Base-by-base conservation (phyloP, 2,797 vertebrate genomes). In the Bufotes viridis region DNA sequence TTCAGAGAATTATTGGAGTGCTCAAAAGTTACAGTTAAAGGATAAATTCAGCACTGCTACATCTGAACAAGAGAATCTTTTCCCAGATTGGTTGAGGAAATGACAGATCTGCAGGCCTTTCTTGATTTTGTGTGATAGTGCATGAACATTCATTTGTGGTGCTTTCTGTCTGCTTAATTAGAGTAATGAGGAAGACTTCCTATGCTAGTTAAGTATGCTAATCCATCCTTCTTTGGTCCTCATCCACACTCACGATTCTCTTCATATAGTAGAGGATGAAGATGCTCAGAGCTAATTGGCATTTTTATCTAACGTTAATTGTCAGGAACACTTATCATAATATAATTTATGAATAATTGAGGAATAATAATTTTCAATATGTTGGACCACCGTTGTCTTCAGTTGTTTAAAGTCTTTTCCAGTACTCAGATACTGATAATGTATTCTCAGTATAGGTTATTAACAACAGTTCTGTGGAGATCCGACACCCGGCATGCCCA, bases 161-260 rank as follows among this genome's bases (percentile, higher is more conserved):
- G 60, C 22, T 20, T 61, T 63, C 60, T 81, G 58, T 81, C 79
- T 81, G 57, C 29, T 42, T 81, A 81, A 81, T 81, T 81, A 63
- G 11, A 5, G n/a, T 65, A 81, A 65, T 49, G 20, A 81, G 22
- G 7, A 81, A 49, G 58, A n/a, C 26, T 63, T 63, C 3, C 79
- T 29, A 81, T 63, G 58, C 34, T 81, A 81, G 63, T 49, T 49
- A 81, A 42, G 29, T 63, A 81, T 81, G 79, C 79, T 51, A 65
- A 81, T 81, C 20, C 12, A 49, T 34, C 20, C 34, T 24, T 24
- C 13, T 65, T 81, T 60, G 42, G 24, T 13, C 60, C 51, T 42
- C 51, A 13, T 12, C n/a, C 60, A 42, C 60, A 51, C 29, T 22
- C 20, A 63, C n/a, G 2, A 63, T 17, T 51, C n/a, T 14, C 2